phyloP scores from a whole-genome alignment of 2,113 vertebrate genomes.

The Antigone vipio region DNA sequence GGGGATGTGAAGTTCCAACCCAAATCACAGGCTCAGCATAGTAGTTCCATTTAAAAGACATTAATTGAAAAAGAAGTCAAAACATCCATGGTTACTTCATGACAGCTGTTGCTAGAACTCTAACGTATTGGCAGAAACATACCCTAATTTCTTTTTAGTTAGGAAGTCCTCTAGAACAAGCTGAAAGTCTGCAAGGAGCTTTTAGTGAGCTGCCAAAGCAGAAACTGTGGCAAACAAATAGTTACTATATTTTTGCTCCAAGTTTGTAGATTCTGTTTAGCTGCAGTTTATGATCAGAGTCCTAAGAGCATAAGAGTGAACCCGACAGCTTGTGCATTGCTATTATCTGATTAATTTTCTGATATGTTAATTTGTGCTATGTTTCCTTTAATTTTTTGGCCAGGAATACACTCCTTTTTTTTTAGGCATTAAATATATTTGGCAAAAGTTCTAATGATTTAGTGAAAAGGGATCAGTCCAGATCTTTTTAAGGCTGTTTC shows the following conservation, averaged over 20 bases:
- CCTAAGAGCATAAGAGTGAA: neutral
- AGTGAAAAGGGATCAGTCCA: neutral
- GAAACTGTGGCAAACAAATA: neutral
- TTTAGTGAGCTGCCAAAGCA: neutral
- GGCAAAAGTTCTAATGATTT: neutral
- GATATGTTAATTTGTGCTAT: neutral
- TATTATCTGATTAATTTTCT: neutral
- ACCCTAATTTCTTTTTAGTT: neutral
- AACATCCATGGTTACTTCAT: neutral
- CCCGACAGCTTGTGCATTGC: neutral
- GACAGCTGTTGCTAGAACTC: constrained; percentile 4
- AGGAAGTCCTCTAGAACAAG: neutral
- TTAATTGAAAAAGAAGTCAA: constrained; percentile 37
- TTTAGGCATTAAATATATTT: neutral
- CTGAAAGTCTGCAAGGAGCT: neutral
- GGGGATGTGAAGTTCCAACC: neutral
- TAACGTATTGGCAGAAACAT: neutral
- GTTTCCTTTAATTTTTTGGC: neutral
- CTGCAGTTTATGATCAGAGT: neutral
- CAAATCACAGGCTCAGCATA: neutral
- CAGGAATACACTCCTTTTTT: neutral
- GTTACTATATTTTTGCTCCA: neutral
- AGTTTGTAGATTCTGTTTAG: neutral
- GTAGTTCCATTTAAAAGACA: constrained; percentile 1
- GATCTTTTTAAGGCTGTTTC: neutral